Evolutionary conservation across 2,797 vertebrate genomes (phyloP).

Genomic region (Glossophaga mutica): DNA sequence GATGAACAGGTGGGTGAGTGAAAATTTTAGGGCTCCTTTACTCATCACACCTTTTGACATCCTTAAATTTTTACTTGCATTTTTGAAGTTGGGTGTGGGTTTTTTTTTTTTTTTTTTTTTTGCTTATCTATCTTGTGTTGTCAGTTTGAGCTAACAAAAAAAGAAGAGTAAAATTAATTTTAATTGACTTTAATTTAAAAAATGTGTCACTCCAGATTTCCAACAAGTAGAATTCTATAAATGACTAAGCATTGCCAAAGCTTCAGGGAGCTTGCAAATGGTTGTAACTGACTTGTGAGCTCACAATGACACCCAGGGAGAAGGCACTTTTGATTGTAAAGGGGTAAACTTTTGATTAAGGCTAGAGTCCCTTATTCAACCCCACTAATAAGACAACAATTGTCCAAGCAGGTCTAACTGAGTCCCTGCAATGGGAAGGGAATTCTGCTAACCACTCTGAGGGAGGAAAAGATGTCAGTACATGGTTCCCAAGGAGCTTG

Average conservation of each 20-base stretch:
- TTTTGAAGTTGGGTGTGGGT: background rate
- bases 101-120: conserved; percentile 18
- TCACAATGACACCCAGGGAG: background rate
- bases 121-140: background rate
- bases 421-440: background rate
- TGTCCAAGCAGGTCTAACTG: background rate
- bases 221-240: conserved; percentile 47
- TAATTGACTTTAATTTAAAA: conserved; percentile 34
- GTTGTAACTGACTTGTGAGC: background rate
- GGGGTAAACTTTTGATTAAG: background rate
- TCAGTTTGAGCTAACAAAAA: background rate
- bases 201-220: conserved; percentile 38
- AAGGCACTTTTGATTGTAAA: background rate
- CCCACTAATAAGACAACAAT: background rate
- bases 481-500: background rate
- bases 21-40: background rate
- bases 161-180: conserved; percentile 47
- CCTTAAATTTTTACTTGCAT: background rate
- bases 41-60: background rate
- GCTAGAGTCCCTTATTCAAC: background rate
- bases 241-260: background rate
- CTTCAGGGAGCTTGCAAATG: background rate
- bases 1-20: background rate
- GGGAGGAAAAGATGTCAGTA: background rate
- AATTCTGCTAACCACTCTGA: background rate